A percentile compares a stretch with the other conserved stretches of the same genome.
These are phyloP conservation scores for Habropoda laboriosa DNA, from an alignment of 1,140 invertebrate species.

Conservation along the genomic window DNA sequence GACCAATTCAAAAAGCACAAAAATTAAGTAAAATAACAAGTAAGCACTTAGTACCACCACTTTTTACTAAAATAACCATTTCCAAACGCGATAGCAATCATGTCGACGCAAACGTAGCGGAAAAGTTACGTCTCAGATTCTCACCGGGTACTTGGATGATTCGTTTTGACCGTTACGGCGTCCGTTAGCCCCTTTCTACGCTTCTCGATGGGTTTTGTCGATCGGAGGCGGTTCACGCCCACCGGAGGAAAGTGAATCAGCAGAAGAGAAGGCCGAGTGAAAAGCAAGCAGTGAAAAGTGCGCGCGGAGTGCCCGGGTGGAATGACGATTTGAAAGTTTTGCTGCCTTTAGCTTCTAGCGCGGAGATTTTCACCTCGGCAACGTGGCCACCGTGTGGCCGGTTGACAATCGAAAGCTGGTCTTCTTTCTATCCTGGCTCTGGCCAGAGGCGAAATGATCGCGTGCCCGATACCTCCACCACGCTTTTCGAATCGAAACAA, in stretches of 20 bases:
- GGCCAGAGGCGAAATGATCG: not conserved
- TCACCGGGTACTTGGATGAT: not conserved
- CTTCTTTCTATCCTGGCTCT: not conserved
- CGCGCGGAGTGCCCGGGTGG: conserved; percentile 50
- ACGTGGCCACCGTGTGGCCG: conserved; percentile 13
- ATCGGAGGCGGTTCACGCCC: conserved; percentile 52
- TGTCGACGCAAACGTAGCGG: too few species aligned
- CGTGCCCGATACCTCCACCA: not conserved
- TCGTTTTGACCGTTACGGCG: not conserved
- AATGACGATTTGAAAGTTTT: conserved; percentile 65
- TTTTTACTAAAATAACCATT: too few species aligned
- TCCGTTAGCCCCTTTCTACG: not conserved
- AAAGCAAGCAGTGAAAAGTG: conserved; percentile 62
- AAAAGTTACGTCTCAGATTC: not conserved
- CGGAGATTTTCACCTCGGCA: conserved; percentile 61
- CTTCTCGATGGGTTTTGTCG: conserved; percentile 34
- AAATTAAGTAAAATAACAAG: too few species aligned
- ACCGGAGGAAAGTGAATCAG: conserved; percentile 64
- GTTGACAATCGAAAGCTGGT: conserved; percentile 48
- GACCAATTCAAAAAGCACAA: too few species aligned
- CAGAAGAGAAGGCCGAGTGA: conserved; percentile 52
- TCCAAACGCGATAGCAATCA: too few species aligned
- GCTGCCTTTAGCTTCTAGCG: conserved; percentile 55
- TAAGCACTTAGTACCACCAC: too few species aligned
- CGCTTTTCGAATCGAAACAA: not conserved